Conservation (phyloP, 2,888 invertebrate species). For the Thyatira batis region DNA sequence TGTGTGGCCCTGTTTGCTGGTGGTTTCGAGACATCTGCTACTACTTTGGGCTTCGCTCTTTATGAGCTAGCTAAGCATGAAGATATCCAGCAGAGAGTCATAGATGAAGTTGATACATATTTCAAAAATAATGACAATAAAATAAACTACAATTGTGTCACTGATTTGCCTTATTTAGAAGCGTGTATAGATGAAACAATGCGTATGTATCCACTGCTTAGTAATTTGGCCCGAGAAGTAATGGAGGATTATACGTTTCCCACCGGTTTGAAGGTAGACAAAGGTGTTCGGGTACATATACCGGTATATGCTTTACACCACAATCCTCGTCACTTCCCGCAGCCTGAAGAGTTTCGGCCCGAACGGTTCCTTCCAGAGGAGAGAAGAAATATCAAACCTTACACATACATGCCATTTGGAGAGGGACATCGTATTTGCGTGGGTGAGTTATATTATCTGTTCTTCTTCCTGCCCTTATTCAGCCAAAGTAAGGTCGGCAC, state of each 20-base stretch:
- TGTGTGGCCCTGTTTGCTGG: conserved; percentile 65
- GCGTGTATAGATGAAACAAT: conserved; percentile 42
- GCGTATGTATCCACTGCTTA: conserved; percentile 39
- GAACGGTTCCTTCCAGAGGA: conserved; percentile 41
- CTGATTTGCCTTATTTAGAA: conserved; percentile 38
- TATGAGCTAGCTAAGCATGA: conserved; percentile 39
- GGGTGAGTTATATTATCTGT: conserved; percentile 28
- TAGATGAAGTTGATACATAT: conserved; percentile 41
- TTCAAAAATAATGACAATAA: conserved; percentile 24
- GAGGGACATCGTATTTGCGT: conserved; percentile 44
- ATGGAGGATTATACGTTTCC: conserved; percentile 39
- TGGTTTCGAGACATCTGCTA: conserved; percentile 44
- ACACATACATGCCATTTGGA: conserved; percentile 45
- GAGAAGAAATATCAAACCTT: conserved; percentile 33
- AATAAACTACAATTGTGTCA: conserved; percentile 37
- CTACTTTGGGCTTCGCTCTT: conserved; percentile 29
- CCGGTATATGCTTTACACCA: conserved; percentile 40
- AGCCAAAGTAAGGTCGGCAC: too few species aligned
- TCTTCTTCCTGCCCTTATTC: too few species aligned
- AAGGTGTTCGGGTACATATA: conserved; percentile 39
- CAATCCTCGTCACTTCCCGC: conserved; percentile 34
- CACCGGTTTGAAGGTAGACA: conserved; percentile 34
- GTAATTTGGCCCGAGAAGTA: conserved; percentile 33
- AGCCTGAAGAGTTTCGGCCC: conserved; percentile 40
- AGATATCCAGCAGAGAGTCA: conserved; percentile 20